These are phyloP conservation scores for Clostera curtula DNA, from an alignment of 2,888 invertebrate species.

Conservation along the genomic window DNA sequence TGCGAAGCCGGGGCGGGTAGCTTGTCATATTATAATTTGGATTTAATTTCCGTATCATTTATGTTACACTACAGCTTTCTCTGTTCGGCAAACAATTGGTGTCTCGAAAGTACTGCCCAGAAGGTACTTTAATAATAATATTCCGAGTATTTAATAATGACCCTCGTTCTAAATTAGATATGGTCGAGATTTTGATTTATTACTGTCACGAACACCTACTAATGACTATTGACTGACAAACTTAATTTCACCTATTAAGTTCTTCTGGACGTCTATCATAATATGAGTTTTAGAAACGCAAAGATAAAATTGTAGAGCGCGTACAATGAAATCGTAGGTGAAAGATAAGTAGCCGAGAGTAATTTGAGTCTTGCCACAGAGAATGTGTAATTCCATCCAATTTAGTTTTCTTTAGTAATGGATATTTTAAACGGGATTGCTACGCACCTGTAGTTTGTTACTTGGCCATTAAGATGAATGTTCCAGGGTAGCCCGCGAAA, in stretches of 20 bases:
- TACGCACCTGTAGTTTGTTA: too few relatives aligned
- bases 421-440: too few relatives aligned
- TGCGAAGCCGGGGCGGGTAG: too few relatives aligned
- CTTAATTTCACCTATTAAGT: not conserved
- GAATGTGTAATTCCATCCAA: constrained; percentile 60
- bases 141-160: constrained; percentile 11
- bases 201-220: constrained; percentile 26
- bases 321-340: constrained; percentile 32
- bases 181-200: constrained; percentile 24
- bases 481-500: too few relatives aligned
- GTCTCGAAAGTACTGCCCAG: too few relatives aligned
- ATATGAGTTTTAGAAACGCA: constrained; percentile 3
- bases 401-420: constrained; percentile 41
- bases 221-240: constrained; percentile 4
- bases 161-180: constrained; percentile 14
- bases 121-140: constrained; percentile 8
- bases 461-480: too few relatives aligned
- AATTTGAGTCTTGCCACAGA: constrained; percentile 36
- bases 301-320: constrained; percentile 19
- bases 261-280: not conserved
- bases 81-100: too few relatives aligned
- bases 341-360: constrained; percentile 36
- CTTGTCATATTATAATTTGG: too few relatives aligned
- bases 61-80: too few relatives aligned
- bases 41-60: too few relatives aligned